phyloP scores from a whole-genome alignment of 1,140 invertebrate genomes.

The Chironomus striatipennis region DNA sequence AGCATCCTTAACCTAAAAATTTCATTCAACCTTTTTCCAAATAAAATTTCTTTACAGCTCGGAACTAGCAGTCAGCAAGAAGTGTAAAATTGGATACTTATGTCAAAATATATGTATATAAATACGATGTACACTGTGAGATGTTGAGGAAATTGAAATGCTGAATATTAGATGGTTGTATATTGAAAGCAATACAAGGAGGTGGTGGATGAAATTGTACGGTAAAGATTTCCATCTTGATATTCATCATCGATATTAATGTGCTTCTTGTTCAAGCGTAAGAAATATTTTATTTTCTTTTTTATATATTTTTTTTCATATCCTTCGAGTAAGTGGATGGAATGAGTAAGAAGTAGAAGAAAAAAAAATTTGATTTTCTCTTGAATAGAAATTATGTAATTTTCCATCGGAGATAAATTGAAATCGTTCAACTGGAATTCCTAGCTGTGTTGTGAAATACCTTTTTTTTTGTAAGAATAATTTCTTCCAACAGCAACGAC shows the following conservation, averaged over 20 bases:
- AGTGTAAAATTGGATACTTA: too few species aligned
- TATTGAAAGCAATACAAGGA: neutral
- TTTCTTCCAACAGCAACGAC: neutral
- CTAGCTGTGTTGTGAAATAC: neutral
- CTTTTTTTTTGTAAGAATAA: neutral
- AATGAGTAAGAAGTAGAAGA: neutral
- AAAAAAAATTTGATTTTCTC: slow-evolving; percentile 17
- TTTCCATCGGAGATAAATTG: slow-evolving; percentile 4
- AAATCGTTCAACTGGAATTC: slow-evolving; percentile 18
- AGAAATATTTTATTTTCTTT: neutral
- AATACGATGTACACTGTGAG: too few species aligned
- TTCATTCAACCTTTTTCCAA: too few species aligned
- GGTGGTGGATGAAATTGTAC: neutral
- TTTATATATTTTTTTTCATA: neutral
- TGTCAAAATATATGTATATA: too few species aligned
- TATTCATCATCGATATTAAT: slow-evolving; percentile 14
- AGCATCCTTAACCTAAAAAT: too few species aligned
- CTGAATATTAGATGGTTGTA: slow-evolving; percentile 10
- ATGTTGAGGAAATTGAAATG: neutral
- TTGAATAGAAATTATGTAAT: slow-evolving; percentile 14
- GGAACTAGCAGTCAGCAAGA: too few species aligned
- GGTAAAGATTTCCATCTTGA: neutral
- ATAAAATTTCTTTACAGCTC: too few species aligned
- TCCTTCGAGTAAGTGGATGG: neutral
- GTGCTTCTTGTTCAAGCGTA: neutral